Base-by-base conservation (phyloP, 2,113 vertebrate genomes). In the Daphoenositta chrysoptera region DNA sequence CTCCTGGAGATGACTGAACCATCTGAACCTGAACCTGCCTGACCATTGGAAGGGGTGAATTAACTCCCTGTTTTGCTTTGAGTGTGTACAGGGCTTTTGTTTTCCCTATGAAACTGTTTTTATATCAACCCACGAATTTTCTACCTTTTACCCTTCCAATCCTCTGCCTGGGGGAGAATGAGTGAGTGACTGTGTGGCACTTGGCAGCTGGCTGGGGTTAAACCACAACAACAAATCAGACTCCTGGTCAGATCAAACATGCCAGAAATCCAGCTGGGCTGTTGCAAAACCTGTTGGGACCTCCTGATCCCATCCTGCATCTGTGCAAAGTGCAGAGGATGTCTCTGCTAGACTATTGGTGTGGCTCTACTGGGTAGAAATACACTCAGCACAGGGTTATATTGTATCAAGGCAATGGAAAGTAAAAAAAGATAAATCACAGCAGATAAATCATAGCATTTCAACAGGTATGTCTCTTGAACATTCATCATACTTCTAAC, bases 101-200 rank as follows among this genome's bases (percentile, higher is more conserved):
- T 48, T 56, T 31, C 31, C 11, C 17, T 27, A 15, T 19, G 11
- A 54, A 63, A 21, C 10, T 21, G 20, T 4, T 79, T 63, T 56
- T 42, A 12, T 27, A 39, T 48, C 40, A 63, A 54, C 28, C 16
- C 17, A 56, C 39, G 13, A 11, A 4, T 48, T 56, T 35, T 80
- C 17, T 15, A 18, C 35, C 13, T 57, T 80, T 56, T 15, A 37
- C 21, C 12, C 9, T 57, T 57, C 26, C 35, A 42, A 6, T 50
- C 27, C 8, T 57, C 26, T 80, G 26, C 13, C 26, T 50, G 26
- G 26, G 21, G 30, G 20, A 9, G 13, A 47, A 7, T 15, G 17
- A 48, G 13, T 0, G 2, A 48, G 11, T 16, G 3, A 18, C 7
- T 48, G 4, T 15, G 5, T 27, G 16, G 35, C 7, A 24, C 35